Base-by-base conservation (phyloP, 2,797 vertebrate genomes). In the Pipistrellus nathusii region DNA sequence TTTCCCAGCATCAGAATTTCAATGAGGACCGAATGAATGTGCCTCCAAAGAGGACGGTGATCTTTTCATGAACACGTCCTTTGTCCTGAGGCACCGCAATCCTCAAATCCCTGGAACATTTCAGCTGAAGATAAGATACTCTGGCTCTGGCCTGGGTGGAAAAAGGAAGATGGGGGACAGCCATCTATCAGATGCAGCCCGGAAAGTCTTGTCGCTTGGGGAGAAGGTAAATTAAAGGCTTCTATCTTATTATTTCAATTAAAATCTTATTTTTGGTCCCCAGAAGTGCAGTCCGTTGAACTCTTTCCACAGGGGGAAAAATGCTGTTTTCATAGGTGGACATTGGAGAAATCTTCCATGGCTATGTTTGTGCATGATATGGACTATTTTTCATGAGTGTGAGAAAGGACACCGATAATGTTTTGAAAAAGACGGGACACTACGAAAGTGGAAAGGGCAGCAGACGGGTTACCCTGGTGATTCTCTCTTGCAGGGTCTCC, bases 231-330 rank as follows among this genome's bases (percentile, higher is more conserved):
- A 98, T 98, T 98, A 98, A 98, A 98, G 98, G 96, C 96, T 98
- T 97, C 97, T 98, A 96, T 98, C 98, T 98, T 98, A 98, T 98
- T 98, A 97, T 98, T 98, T 98, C 98, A 98, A 98, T 98, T 98
- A 98, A 96, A 97, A 97, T 98, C 98, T 98, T 98, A 98, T 95
- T 98, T 98, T 98, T 97, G 96, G 97, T 98, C 85, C 95, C 96
- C 91, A 80, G 88, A 96, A 98, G 97, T 94, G 95, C 90, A 97
- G 97, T 81, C 75, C 27, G 78, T 94, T 97, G 96, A 98, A 98
- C 94, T 96, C 97, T 97, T 98, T 91, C 96, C 84, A 98, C 97
- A 95, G 92, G 21, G 27, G 92, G 21, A 17, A 89, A 62, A 73
- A 72, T 32, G 95, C 38, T 85, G 96, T 97, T 95, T 85, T 48